Evolutionary conservation across 1,140 invertebrate genomes (phyloP).

Genomic region (Bombyx mori): ASM3026992v2 NC_085112.1:7598501-7599000

Average conservation of each 20-base stretch:
- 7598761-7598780: constrained; percentile 45
- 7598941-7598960: too few species aligned
- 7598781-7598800: constrained; percentile 28
- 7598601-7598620: constrained; percentile 7
- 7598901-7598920: not conserved
- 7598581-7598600: constrained; percentile 10
- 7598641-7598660: constrained; percentile 67
- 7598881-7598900: too few species aligned
- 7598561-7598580: constrained; percentile 4
- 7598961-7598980: too few species aligned
- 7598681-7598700: constrained; percentile 67
- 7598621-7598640: constrained; percentile 61
- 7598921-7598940: too few species aligned
- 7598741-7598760: constrained; percentile 48
- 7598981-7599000: too few species aligned
- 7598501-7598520: too few species aligned
- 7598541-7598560: not conserved
- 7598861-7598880: not conserved
- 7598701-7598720: constrained; percentile 50
- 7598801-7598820: constrained; percentile 18
- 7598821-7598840: constrained; percentile 1
- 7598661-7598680: constrained; percentile 59
- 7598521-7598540: too few species aligned
- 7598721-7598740: constrained; percentile 53
- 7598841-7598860: not conserved